These are phyloP conservation scores for Acanthosepion lycidas DNA, from an alignment of 2,888 invertebrate species.

Conservation along the genomic window DNA sequence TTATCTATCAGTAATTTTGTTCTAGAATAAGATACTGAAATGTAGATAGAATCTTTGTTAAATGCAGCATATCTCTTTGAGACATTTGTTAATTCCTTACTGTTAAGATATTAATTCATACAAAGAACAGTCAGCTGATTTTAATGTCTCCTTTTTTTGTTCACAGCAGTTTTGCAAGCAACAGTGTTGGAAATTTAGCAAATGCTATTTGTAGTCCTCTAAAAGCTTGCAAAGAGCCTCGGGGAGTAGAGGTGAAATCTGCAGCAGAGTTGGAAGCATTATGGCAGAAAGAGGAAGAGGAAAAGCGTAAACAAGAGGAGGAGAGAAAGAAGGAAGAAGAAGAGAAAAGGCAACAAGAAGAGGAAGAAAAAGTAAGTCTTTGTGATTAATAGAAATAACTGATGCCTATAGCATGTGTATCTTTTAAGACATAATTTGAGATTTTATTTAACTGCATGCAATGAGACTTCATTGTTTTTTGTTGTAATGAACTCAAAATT, in stretches of 20 bases:
- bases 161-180: neutral
- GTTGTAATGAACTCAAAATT: neutral
- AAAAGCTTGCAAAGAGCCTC: slow-evolving; percentile 24
- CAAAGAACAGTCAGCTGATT: neutral
- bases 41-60: neutral
- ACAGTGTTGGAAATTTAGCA: slow-evolving; percentile 13
- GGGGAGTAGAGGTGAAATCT: slow-evolving; percentile 53
- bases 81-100: neutral
- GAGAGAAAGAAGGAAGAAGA: slow-evolving; percentile 59
- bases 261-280: slow-evolving; percentile 61
- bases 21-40: neutral
- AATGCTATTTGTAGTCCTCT: neutral
- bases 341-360: slow-evolving; percentile 51
- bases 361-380: slow-evolving; percentile 47
- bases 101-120: neutral
- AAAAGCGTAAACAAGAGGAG: slow-evolving; percentile 51
- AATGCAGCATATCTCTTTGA: neutral
- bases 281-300: slow-evolving; percentile 53
- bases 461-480: too few species aligned
- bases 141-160: neutral
- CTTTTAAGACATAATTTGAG: too few species aligned
- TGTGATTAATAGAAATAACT: neutral
- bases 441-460: too few species aligned
- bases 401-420: neutral
- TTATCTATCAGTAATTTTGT: too few species aligned